Percentiles rank a stretch among this genome's conserved stretches.
phyloP scores from a whole-genome alignment of 2,113 vertebrate genomes.

The Cavia porcellus region DNA sequence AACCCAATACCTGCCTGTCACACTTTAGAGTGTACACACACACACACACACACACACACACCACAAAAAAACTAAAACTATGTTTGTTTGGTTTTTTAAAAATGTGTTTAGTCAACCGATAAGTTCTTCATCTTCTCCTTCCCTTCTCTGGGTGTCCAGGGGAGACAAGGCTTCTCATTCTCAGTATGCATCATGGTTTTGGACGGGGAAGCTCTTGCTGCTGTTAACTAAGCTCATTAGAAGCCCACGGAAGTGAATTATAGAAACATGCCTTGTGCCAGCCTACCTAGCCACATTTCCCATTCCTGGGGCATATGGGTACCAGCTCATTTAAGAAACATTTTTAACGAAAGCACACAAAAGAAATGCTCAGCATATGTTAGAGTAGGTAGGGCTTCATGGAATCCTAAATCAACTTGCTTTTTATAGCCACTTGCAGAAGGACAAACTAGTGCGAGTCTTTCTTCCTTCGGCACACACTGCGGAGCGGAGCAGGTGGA shows the following conservation, averaged over 20 bases:
- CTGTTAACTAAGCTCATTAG: slow-evolving; percentile 73
- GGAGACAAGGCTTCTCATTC: background rate
- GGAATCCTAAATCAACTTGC: slow-evolving; percentile 73
- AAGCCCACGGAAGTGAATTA: slow-evolving; percentile 76
- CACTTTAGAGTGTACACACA: background rate
- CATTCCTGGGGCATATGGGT: slow-evolving; percentile 80
- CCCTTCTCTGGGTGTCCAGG: background rate
- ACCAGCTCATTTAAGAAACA: slow-evolving; percentile 80
- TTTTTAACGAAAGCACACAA: slow-evolving; percentile 83
- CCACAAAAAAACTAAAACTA: background rate
- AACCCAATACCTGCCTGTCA: background rate
- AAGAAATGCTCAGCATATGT: slow-evolving; percentile 83
- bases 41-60: background rate
- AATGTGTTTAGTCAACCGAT: background rate
- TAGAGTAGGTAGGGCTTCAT: slow-evolving; percentile 81
- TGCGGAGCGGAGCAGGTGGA: background rate
- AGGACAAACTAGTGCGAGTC: slow-evolving; percentile 5
- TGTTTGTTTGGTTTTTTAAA: background rate
- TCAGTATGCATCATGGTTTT: background rate
- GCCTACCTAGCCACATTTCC: slow-evolving; percentile 77
- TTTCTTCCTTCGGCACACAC: background rate
- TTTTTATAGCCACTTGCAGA: slow-evolving; percentile 74
- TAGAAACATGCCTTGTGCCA: slow-evolving; percentile 72
- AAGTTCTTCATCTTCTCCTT: background rate
- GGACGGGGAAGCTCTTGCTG: slow-evolving; percentile 31